phyloP scores from a whole-genome alignment of 2,113 vertebrate species.

The Okapia johnstoni region DNA sequence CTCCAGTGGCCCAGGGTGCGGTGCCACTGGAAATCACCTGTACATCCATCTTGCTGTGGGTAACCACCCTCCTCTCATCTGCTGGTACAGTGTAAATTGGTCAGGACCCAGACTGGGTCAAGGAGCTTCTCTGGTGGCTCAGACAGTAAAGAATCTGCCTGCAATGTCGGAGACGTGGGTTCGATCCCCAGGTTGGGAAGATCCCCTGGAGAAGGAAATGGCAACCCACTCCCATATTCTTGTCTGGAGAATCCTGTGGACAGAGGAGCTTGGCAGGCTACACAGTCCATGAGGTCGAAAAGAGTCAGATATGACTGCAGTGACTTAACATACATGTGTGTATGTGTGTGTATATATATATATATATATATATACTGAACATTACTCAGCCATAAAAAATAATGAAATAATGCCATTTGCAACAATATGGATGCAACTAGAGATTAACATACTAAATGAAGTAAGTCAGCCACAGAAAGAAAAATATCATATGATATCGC shows the following conservation, averaged over 20 bases:
- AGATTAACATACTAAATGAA: background rate
- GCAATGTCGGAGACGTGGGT: fast-evolving
- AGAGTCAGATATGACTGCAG: background rate
- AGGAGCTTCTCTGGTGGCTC: background rate
- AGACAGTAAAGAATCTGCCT: background rate
- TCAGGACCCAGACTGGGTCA: background rate
- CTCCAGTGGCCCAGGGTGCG: background rate
- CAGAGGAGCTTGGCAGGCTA: background rate
- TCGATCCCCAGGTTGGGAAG: fast-evolving
- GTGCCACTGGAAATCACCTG: fast-evolving
- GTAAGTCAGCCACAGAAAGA: background rate
- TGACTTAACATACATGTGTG: background rate
- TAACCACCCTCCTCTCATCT: background rate
- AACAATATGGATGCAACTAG: background rate
- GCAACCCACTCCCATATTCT: background rate
- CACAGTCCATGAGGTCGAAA: background rate
- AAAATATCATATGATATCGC: background rate
- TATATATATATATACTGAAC: background rate
- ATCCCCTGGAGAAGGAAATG: background rate
- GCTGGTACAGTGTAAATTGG: background rate
- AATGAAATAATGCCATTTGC: background rate
- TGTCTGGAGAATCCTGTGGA: background rate
- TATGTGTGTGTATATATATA: background rate
- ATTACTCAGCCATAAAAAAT: background rate
- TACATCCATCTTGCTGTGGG: background rate